A percentile compares a stretch with the other conserved stretches of the same genome.
Evolutionary conservation across 2,888 invertebrate genomes (phyloP).

Genomic region (Lobophora halterata): DNA sequence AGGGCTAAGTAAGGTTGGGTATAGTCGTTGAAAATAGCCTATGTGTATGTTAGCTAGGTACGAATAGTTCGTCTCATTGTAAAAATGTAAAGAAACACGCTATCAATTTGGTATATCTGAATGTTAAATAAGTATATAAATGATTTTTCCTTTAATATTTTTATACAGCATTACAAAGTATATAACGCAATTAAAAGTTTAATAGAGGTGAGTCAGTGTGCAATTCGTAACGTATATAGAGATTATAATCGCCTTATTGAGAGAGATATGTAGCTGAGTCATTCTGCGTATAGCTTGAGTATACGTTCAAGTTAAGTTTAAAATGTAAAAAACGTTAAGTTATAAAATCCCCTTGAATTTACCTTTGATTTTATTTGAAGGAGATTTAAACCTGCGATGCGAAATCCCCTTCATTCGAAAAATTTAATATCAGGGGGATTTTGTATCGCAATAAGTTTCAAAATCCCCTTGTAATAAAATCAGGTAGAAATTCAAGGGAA

Average conservation of each 20-base stretch:
- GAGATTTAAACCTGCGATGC: too few relatives aligned
- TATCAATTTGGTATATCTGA: constrained; percentile 70
- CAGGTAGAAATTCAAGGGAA: too few relatives aligned
- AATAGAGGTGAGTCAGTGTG: constrained; percentile 79
- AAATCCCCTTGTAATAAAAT: too few relatives aligned
- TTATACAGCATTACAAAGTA: constrained; percentile 78
- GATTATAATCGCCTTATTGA: constrained; percentile 78
- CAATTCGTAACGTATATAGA: constrained; percentile 69
- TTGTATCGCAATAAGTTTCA: too few relatives aligned
- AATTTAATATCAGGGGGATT: too few relatives aligned
- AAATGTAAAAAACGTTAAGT: too few relatives aligned
- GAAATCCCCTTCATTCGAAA: too few relatives aligned
- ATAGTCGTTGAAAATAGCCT: constrained; percentile 77
- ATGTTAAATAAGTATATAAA: constrained; percentile 73
- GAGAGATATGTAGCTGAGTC: constrained; percentile 77
- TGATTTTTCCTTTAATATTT: constrained; percentile 80
- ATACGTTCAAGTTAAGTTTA: constrained; percentile 46
- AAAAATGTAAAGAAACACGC: constrained; percentile 79
- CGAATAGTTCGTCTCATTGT: constrained; percentile 72
- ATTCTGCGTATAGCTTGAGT: constrained; percentile 68
- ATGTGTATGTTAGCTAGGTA: constrained; percentile 71
- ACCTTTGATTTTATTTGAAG: too few relatives aligned
- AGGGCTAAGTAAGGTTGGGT: constrained; percentile 68
- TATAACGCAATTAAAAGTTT: constrained; percentile 79
- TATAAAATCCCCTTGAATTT: too few relatives aligned